A percentile compares a stretch with the other conserved stretches of the same genome.
Conservation (phyloP, 2,888 invertebrate species). For the Mamestra brassicae region DNA sequence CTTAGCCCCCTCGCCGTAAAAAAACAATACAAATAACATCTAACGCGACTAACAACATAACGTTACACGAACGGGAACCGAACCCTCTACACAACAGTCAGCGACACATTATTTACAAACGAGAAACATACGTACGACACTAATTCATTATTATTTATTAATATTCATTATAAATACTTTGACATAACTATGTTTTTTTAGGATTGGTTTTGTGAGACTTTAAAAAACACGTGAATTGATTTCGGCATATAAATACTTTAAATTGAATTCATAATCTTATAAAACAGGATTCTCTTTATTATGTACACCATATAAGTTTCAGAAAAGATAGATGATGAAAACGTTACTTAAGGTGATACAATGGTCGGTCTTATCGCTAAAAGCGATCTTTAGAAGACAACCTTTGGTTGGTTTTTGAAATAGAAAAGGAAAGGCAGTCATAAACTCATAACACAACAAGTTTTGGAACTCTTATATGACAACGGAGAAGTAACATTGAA, state of each 20-base stretch:
- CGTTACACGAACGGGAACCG: slow-evolving; percentile 49
- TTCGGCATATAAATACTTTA: not conserved
- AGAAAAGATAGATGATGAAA: too few species aligned
- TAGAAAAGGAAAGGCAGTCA: too few species aligned
- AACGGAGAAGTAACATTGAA: not conserved
- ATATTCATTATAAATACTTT: slow-evolving; percentile 62
- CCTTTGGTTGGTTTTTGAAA: too few species aligned
- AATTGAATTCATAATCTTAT: not conserved
- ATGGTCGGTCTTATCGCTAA: too few species aligned
- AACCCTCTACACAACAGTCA: slow-evolving; percentile 87
- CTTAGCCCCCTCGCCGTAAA: slow-evolving; percentile 18
- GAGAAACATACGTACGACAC: slow-evolving; percentile 61
- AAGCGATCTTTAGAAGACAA: too few species aligned
- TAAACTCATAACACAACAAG: not conserved
- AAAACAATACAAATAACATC: slow-evolving; percentile 65
- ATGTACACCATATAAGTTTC: not conserved
- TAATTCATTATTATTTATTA: slow-evolving; percentile 75
- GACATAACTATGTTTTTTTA: slow-evolving; percentile 39
- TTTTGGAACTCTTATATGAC: not conserved
- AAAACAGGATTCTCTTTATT: too few species aligned
- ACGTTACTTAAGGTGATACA: too few species aligned
- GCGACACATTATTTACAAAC: slow-evolving; percentile 74
- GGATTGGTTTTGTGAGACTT: slow-evolving; percentile 49
- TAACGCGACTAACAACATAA: slow-evolving; percentile 75
- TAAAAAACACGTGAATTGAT: not conserved